Evolutionary conservation across 2,888 invertebrate genomes (phyloP), one percentile per base, ranked within the genome.

Genomic region (Anoncus sp.): DNA sequence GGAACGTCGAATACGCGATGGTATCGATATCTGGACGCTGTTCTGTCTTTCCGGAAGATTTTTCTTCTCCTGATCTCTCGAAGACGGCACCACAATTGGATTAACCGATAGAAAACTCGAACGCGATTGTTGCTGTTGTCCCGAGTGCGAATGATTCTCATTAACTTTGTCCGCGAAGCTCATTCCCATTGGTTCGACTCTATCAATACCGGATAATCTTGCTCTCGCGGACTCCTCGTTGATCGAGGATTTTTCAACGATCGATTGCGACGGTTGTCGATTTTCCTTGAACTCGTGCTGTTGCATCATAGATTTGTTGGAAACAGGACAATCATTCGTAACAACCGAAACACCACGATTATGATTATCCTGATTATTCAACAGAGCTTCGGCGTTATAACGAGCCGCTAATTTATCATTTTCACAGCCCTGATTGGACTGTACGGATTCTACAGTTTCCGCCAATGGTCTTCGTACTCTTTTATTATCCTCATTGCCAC

Each of bases 381-480:
- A 35, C 2, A 27, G 31, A 6, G 45, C 60, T 12, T 75, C 67
- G 12, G 16, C 16, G 14, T 24, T n/a, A 10, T 63, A 59, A 1
- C 43, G 69, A 20, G 16, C 4, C 7, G 59, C 18, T 2, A 7
- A 47, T 40, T 74, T 77, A 1, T 74, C 66, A 16, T 45, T 70
- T 10, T 65, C 51, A 3, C 20, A 18, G 10, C 38, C 45, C 4
- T 38, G 63, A 31, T 43, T 77, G 27, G 74, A 60, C 9, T 45
- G 74, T 65, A n/a, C n/a, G n/a, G n/a, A n/a, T n/a, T n/a, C n/a
- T n/a, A 81, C 75, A 47, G 88, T 82, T 67, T 90, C 89, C 20
- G 82, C 81, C 67, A 90, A 82, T 5, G 91, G 90, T 73, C 84
- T 85, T 43, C 89, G 86, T 0, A 24, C 43, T 47, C 16, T 67